A percentile compares a stretch with the other conserved stretches of the same genome.
phyloP scores from a whole-genome alignment of 2,113 vertebrate species.

The Macrotus californicus region DNA sequence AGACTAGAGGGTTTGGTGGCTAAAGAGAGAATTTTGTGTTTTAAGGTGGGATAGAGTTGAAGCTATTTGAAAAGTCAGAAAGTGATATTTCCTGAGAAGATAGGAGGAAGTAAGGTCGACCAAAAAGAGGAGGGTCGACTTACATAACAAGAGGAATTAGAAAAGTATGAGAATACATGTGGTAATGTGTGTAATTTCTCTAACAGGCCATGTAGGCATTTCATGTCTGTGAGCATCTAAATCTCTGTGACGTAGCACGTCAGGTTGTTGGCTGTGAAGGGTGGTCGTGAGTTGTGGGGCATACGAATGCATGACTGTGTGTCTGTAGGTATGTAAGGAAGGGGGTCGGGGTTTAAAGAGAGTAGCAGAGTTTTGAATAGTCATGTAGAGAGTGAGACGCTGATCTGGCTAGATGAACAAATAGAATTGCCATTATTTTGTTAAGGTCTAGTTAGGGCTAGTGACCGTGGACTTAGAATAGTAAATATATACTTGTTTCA shows the following conservation, averaged over 20 bases:
- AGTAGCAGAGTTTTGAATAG: not conserved
- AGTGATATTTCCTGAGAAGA: not conserved
- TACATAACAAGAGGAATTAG: not conserved
- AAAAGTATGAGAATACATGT: not conserved
- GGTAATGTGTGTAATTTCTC: not conserved
- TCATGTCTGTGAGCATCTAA: not conserved
- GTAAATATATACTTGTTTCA: not conserved
- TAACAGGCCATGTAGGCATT: not conserved
- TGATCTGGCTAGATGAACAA: not conserved
- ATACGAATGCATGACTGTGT: not conserved
- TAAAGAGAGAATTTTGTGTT: not conserved
- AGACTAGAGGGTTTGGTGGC: not conserved
- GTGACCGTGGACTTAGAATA: not conserved
- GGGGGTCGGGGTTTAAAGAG: not conserved
- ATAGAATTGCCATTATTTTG: not conserved
- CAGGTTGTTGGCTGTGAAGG: not conserved
- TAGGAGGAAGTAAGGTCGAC: not conserved
- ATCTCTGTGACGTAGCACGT: not conserved
- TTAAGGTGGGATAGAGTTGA: not conserved
- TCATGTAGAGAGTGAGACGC: not conserved
- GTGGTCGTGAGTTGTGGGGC: not conserved
- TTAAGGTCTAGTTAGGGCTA: not conserved
- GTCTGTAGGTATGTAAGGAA: not conserved
- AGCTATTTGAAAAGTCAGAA: not conserved
- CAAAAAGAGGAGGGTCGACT: not conserved